These are phyloP conservation scores for Equus quagga DNA, from an alignment of 2,113 vertebrate species.

Conservation along the genomic window DNA sequence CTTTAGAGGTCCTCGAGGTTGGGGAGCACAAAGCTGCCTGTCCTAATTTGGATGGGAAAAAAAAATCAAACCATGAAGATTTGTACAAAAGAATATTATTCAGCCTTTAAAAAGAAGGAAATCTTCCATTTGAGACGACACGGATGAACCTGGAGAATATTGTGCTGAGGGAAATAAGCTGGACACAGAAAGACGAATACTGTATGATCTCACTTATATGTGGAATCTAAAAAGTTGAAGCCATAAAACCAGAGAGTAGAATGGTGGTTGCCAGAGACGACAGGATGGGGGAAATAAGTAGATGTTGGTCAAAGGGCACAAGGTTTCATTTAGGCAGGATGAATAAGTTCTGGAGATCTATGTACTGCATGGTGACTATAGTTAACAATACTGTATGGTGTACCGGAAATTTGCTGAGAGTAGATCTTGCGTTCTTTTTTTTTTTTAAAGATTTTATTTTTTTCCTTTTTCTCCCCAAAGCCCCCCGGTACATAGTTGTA, in stretches of 20 bases:
- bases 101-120: neutral
- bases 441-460: no score
- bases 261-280: neutral
- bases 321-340: neutral
- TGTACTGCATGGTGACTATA: neutral
- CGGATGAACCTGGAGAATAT: neutral
- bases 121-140: neutral
- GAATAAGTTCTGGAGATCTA: neutral
- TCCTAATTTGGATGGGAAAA: neutral
- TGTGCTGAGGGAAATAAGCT: neutral
- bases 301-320: neutral
- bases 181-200: neutral
- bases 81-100: neutral
- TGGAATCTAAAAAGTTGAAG: neutral
- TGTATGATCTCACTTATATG: neutral
- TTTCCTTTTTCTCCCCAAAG: no score
- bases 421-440: neutral
- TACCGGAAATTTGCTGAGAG: neutral
- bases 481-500: no score
- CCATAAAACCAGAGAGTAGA: neutral
- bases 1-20: neutral
- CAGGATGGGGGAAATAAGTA: neutral
- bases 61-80: neutral
- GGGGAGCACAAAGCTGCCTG: neutral
- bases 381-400: neutral